Percentiles rank a stretch among this genome's conserved stretches.
Evolutionary conservation across 2,888 invertebrate species (phyloP).

Genomic region (Rhaphigaster nebulosa): DNA sequence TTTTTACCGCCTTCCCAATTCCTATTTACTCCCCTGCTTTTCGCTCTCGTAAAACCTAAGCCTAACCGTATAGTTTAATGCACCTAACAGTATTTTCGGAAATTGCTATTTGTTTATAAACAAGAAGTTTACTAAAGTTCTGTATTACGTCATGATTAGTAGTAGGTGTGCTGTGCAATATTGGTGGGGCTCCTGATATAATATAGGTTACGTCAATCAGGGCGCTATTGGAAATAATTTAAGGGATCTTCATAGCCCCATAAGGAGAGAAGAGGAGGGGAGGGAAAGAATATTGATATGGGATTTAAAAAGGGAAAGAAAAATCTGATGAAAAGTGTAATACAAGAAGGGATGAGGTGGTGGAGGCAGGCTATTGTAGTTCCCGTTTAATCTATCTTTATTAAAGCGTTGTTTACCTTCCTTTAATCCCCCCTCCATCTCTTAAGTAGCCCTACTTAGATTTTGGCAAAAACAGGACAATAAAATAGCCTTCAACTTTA

Average conservation of each 20-base stretch:
- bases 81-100: no score
- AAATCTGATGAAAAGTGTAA: not conserved
- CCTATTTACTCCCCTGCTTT: no score
- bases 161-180: no score
- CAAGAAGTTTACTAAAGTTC: no score
- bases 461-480: slow-evolving; percentile 45
- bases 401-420: slow-evolving; percentile 23
- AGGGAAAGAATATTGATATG: not conserved
- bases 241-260: not conserved
- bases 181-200: no score
- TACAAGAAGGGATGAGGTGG: not conserved
- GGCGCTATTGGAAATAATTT: not conserved
- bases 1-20: no score
- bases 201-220: not conserved
- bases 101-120: no score
- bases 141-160: no score
- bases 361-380: not conserved
- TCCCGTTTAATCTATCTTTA: slow-evolving; percentile 30
- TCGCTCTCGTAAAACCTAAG: no score
- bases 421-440: not conserved
- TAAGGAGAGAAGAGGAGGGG: not conserved
- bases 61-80: no score
- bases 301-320: not conserved
- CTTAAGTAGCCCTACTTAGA: slow-evolving; percentile 38
- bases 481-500: slow-evolving; percentile 42